Conservation (phyloP, 2,888 invertebrate genomes). For the Cryptus armator region DNA sequence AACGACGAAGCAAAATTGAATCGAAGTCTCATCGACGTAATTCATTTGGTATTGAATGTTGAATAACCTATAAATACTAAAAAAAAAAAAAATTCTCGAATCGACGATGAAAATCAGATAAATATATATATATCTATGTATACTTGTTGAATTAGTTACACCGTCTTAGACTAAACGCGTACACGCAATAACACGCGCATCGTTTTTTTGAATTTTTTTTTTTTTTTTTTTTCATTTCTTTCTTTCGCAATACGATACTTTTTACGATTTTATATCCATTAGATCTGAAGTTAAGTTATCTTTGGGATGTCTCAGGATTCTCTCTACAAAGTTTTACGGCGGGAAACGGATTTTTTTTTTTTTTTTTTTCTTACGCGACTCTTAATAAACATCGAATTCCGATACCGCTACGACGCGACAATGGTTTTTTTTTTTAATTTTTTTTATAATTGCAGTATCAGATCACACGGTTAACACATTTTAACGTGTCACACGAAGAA, state of each 20-base stretch:
- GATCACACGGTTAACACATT: slow-evolving; percentile 25
- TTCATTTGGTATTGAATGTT: slow-evolving; percentile 24
- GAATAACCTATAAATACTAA: slow-evolving; percentile 18
- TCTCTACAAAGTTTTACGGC: slow-evolving; percentile 47
- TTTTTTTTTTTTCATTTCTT: slow-evolving; percentile 18
- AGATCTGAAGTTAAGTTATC: slow-evolving; percentile 49
- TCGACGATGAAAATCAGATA: slow-evolving; percentile 46
- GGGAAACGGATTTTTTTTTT: slow-evolving; percentile 17
- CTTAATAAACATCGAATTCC: slow-evolving; percentile 48
- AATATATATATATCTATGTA: slow-evolving; percentile 22
- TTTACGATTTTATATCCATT: slow-evolving; percentile 26
- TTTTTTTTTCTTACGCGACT: slow-evolving; percentile 19
- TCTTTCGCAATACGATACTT: slow-evolving; percentile 11
- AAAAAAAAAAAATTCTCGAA: slow-evolving; percentile 12
- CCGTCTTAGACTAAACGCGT: slow-evolving; percentile 44
- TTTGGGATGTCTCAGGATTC: slow-evolving; percentile 52
- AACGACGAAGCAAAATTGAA: slow-evolving; percentile 26
- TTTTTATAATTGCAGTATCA: slow-evolving; percentile 11
- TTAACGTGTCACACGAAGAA: slow-evolving; percentile 45
- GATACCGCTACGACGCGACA: slow-evolving; percentile 3
- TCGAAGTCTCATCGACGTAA: slow-evolving; percentile 11
- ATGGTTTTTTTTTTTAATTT: slow-evolving; percentile 4
- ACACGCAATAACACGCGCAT: slow-evolving; percentile 31
- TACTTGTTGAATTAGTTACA: slow-evolving; percentile 40
- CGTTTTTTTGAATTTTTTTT: slow-evolving; percentile 15